Percentiles rank a stretch among this genome's conserved stretches.
These are phyloP conservation scores for Cyrtodaria siliqua DNA, from an alignment of 2,888 invertebrate genomes.

Conservation along the genomic window DNA sequence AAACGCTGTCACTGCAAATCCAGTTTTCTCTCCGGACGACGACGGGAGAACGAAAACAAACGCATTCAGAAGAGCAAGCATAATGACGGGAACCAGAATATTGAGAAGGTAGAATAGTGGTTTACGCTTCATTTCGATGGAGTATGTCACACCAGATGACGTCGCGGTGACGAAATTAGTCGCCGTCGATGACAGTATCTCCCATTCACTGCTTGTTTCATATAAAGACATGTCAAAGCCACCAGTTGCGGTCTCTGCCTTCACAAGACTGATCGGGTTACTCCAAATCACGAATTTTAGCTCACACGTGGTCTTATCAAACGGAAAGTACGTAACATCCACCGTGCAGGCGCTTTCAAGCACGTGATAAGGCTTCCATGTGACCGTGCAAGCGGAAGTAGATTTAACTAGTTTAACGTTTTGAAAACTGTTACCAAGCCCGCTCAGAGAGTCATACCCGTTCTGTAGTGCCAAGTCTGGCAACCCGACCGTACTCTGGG, in stretches of 20 bases:
- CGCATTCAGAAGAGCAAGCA: slow-evolving; percentile 58
- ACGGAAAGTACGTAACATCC: slow-evolving; percentile 62
- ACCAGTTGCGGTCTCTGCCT: slow-evolving; percentile 31
- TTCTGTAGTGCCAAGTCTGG: slow-evolving; percentile 65
- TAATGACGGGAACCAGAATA: slow-evolving; percentile 60
- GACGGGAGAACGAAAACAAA: slow-evolving; percentile 65
- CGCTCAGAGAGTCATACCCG: slow-evolving; percentile 55
- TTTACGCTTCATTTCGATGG: slow-evolving; percentile 60
- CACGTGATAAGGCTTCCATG: slow-evolving; percentile 63
- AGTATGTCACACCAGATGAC: slow-evolving; percentile 54
- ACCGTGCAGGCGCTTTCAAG: slow-evolving; percentile 63
- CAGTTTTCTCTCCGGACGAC: slow-evolving; percentile 63
- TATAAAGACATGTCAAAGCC: slow-evolving; percentile 50
- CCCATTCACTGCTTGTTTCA: slow-evolving; percentile 62
- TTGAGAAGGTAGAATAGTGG: slow-evolving; percentile 63
- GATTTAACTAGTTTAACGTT: slow-evolving; percentile 40
- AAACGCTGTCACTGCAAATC: slow-evolving; percentile 63
- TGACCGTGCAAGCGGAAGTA: slow-evolving; percentile 29
- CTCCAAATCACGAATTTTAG: slow-evolving; percentile 62
- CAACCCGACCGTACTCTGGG: slow-evolving; percentile 60
- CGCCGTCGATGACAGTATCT: slow-evolving; percentile 30
- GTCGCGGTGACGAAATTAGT: slow-evolving; percentile 26
- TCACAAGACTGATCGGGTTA: slow-evolving; percentile 38
- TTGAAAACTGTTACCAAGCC: slow-evolving; percentile 56
- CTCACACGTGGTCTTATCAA: slow-evolving; percentile 61